Evolutionary conservation across 2,888 invertebrate genomes (phyloP).

Genomic region (Neoaliturus tenellus): DNA sequence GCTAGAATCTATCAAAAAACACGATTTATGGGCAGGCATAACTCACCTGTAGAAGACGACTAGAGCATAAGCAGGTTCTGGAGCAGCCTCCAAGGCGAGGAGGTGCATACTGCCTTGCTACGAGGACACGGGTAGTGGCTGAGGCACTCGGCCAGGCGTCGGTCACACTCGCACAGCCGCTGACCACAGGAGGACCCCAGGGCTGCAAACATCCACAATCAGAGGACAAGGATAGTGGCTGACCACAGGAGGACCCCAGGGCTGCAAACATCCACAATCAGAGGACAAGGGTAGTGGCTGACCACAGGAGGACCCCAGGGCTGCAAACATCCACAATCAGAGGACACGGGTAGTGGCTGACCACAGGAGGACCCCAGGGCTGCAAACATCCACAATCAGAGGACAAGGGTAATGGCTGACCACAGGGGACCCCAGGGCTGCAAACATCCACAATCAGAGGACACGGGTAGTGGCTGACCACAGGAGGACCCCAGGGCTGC

Average conservation of each 20-base stretch:
- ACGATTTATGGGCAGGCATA: too few relatives aligned
- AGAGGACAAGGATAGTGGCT: too few relatives aligned
- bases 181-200: conserved; percentile 82
- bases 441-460: conserved; percentile 72
- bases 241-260: conserved; percentile 74
- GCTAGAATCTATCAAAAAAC: too few relatives aligned
- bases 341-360: conserved; percentile 72
- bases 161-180: conserved; percentile 89
- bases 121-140: conserved; percentile 84
- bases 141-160: conserved; percentile 87
- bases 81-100: conserved; percentile 83
- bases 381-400: conserved; percentile 58
- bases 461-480: conserved; percentile 89
- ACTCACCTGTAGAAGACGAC: background rate
- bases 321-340: conserved; percentile 67
- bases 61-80: conserved; percentile 82
- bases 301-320: conserved; percentile 80
- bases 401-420: conserved; percentile 84
- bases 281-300: conserved; percentile 85
- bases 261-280: conserved; percentile 74
- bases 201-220: conserved; percentile 77
- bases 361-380: conserved; percentile 75
- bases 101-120: conserved; percentile 82
- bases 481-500: conserved; percentile 73
- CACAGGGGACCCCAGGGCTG: conserved; percentile 78